Evolutionary conservation across 2,888 invertebrate species (phyloP).

Genomic region (Trichopria drosophilae): DNA sequence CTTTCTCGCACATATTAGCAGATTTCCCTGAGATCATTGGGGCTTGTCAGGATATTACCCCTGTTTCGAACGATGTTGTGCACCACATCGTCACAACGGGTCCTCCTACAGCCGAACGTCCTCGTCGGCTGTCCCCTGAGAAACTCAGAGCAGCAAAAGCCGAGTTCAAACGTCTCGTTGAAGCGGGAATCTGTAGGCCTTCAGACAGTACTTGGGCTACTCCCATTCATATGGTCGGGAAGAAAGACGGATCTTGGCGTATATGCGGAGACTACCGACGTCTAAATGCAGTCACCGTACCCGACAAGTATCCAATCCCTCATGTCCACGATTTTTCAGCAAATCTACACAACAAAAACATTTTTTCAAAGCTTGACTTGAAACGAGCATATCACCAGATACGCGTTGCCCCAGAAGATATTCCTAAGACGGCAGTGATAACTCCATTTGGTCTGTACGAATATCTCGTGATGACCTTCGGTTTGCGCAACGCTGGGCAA

Average conservation of each 20-base stretch:
- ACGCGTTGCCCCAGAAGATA: no score
- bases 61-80: constrained; percentile 25
- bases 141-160: constrained; percentile 42
- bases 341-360: not conserved
- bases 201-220: constrained; percentile 52
- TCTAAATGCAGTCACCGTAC: constrained; percentile 38
- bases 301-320: constrained; percentile 39
- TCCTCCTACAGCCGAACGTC: constrained; percentile 42
- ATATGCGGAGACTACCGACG: constrained; percentile 40
- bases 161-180: no score
- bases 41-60: no score
- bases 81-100: constrained; percentile 47
- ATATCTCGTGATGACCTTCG: not conserved
- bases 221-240: constrained; percentile 45
- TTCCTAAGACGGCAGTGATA: no score
- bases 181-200: constrained; percentile 53
- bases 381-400: not conserved
- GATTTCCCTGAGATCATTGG: constrained; percentile 21
- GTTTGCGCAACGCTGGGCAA: no score
- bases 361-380: not conserved
- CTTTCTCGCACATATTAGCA: constrained; percentile 1
- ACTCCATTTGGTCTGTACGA: no score
- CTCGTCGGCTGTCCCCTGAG: constrained; percentile 46
- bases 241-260: no score
- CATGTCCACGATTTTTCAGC: constrained; percentile 3